phyloP scores from a whole-genome alignment of 2,888 invertebrate genomes.

The Ariolimax columbianus region DNA sequence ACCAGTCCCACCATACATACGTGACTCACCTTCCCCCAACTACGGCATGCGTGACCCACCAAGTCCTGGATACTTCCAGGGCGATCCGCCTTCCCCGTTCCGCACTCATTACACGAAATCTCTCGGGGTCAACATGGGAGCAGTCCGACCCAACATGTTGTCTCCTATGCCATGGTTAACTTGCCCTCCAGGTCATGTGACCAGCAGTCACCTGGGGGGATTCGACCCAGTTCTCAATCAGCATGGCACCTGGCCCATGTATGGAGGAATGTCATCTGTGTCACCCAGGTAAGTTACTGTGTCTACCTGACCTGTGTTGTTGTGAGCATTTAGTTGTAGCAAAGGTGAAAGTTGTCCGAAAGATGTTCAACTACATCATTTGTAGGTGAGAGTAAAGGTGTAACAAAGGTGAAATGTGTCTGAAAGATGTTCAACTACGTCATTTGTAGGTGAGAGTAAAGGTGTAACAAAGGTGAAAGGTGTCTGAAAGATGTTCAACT shows the following conservation, averaged over 20 bases:
- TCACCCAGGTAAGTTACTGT: constrained; percentile 15
- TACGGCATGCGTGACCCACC: constrained; percentile 35
- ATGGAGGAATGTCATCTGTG: constrained; percentile 39
- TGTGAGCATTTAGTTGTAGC: not conserved
- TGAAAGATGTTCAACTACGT: no score
- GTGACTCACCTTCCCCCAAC: constrained; percentile 42
- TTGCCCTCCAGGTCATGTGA: constrained; percentile 8
- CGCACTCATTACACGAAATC: constrained; percentile 33
- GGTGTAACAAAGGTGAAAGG: no score
- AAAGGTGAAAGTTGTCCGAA: not conserved
- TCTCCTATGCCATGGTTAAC: constrained; percentile 40
- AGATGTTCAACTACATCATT: no score
- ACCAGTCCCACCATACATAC: constrained; percentile 40
- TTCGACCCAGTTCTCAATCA: constrained; percentile 34
- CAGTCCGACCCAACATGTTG: constrained; percentile 40
- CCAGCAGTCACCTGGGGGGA: constrained; percentile 38
- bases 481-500: no score
- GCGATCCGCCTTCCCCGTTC: constrained; percentile 39
- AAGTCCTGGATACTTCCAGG: constrained; percentile 39
- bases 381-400: no score
- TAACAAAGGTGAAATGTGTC: no score
- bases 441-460: no score
- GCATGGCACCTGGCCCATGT: constrained; percentile 52
- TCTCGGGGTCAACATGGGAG: constrained; percentile 22
- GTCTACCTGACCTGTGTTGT: not conserved